Conservation (phyloP, 2,113 vertebrate genomes). For the Ophthalmolycus amberensis region DNA sequence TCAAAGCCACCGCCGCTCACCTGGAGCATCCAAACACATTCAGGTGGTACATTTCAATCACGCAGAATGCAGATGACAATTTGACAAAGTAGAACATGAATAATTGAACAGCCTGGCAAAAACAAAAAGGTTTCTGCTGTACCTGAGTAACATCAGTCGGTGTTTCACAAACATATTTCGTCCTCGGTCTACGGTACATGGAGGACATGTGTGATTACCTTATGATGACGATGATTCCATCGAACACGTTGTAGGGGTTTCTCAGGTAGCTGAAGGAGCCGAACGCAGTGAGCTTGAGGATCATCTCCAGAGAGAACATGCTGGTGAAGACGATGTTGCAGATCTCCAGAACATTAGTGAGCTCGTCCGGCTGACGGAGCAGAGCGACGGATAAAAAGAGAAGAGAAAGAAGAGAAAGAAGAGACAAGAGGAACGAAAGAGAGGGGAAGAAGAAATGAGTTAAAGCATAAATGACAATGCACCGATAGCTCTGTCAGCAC, state of each 20-base stretch:
- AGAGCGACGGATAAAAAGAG: background rate
- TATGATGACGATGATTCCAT: slow-evolving; percentile 97
- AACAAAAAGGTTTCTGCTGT: background rate
- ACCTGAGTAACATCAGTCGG: background rate
- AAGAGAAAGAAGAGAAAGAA: background rate
- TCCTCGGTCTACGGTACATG: background rate
- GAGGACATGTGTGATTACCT: slow-evolving; percentile 79
- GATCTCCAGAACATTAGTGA: slow-evolving; percentile 97
- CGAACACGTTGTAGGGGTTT: slow-evolving; percentile 97
- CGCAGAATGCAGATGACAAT: slow-evolving; percentile 9
- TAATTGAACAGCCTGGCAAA: slow-evolving; percentile 15
- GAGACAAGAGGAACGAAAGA: background rate
- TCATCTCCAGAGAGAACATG: slow-evolving; percentile 99
- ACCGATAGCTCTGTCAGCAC: too few relatives aligned
- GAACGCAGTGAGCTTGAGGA: slow-evolving; percentile 94
- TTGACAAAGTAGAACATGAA: slow-evolving; percentile 47
- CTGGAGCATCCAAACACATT: slow-evolving; percentile 51
- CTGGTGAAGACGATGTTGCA: slow-evolving; percentile 99
- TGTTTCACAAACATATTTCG: background rate
- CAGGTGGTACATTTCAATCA: slow-evolving; percentile 56
- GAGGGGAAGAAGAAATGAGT: background rate
- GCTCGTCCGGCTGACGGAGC: slow-evolving; percentile 89
- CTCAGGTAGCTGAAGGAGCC: slow-evolving; percentile 94
- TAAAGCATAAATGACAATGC: background rate
- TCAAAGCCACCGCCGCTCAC: slow-evolving; percentile 65